These are phyloP conservation scores for Augiades crinisus DNA, from an alignment of 2,888 invertebrate species.

Conservation along the genomic window DNA sequence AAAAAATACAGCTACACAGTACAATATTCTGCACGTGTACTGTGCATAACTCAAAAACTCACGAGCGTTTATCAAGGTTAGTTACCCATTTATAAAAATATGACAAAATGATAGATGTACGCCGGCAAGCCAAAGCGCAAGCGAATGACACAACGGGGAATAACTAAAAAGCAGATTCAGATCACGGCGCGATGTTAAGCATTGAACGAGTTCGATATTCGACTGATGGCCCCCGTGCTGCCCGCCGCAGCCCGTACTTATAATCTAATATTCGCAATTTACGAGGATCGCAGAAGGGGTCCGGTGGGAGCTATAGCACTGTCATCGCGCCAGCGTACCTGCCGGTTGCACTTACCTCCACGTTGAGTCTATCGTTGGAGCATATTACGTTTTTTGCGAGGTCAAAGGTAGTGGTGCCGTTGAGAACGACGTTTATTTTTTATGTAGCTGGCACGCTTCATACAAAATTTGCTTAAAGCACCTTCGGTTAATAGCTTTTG, in stretches of 20 bases:
- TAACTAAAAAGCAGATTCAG: slow-evolving; percentile 63
- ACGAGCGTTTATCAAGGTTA: no score
- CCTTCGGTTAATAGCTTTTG: slow-evolving; percentile 2
- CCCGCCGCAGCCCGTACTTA: slow-evolving; percentile 72
- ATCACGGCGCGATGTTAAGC: slow-evolving; percentile 67
- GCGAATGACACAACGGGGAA: slow-evolving; percentile 55
- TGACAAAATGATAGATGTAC: slow-evolving; percentile 26
- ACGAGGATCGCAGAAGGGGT: slow-evolving; percentile 72
- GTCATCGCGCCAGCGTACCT: slow-evolving; percentile 72
- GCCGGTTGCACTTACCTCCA: slow-evolving; percentile 65
- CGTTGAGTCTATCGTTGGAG: slow-evolving; percentile 58
- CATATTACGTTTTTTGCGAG: slow-evolving; percentile 51
- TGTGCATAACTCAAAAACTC: no score
- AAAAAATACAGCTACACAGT: no score
- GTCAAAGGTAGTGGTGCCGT: slow-evolving; percentile 44
- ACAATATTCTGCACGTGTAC: no score
- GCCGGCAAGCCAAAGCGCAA: slow-evolving; percentile 29
- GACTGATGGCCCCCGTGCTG: slow-evolving; percentile 66
- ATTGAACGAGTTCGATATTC: slow-evolving; percentile 70
- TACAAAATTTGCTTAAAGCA: slow-evolving; percentile 1
- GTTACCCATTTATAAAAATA: no score
- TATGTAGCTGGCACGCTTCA: slow-evolving; percentile 28
- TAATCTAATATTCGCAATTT: slow-evolving; percentile 81
- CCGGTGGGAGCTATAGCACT: slow-evolving; percentile 71
- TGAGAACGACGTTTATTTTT: slow-evolving; percentile 38